These are phyloP conservation scores for Phalangium opilio DNA, from an alignment of 2,888 invertebrate species.

Conservation along the genomic window DNA sequence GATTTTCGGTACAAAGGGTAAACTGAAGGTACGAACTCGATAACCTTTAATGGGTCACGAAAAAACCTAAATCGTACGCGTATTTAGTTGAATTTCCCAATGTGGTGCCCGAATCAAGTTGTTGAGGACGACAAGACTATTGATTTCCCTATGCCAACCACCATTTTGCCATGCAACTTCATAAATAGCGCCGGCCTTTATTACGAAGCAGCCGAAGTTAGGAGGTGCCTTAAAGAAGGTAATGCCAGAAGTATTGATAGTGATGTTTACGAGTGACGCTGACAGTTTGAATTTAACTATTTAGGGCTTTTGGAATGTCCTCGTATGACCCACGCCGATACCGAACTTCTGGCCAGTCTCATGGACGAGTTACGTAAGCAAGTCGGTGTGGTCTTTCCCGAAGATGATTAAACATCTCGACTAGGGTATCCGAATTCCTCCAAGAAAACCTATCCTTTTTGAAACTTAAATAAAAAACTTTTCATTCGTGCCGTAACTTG, in stretches of 20 bases:
- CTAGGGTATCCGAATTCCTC: no score
- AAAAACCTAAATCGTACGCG: no score
- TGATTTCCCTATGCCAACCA: slow-evolving; percentile 47
- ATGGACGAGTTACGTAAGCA: slow-evolving; percentile 56
- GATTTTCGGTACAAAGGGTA: slow-evolving; percentile 52
- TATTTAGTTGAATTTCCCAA: slow-evolving; percentile 7
- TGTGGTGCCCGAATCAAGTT: slow-evolving; percentile 14
- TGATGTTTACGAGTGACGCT: no score
- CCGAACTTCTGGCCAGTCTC: slow-evolving; percentile 49
- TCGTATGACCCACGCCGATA: slow-evolving; percentile 49
- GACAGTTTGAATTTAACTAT: slow-evolving; percentile 18
- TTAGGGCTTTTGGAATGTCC: slow-evolving; percentile 52
- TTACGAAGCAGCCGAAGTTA: slow-evolving; percentile 62
- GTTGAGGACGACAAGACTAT: slow-evolving; percentile 6
- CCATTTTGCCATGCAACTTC: slow-evolving; percentile 45
- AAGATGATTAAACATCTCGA: slow-evolving; percentile 5
- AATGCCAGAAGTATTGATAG: no score
- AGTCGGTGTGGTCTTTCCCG: slow-evolving; percentile 41
- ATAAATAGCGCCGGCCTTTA: slow-evolving; percentile 54
- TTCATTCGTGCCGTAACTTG: no score
- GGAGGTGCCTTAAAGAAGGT: slow-evolving; percentile 52
- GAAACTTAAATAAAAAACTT: no score
- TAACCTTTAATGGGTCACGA: no score
- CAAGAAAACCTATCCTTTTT: no score
- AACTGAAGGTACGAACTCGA: slow-evolving; percentile 43